A percentile compares a stretch with the other conserved stretches of the same genome.
Conservation (phyloP, 1,140 invertebrate species). For the Drosophila funebris region DNA sequence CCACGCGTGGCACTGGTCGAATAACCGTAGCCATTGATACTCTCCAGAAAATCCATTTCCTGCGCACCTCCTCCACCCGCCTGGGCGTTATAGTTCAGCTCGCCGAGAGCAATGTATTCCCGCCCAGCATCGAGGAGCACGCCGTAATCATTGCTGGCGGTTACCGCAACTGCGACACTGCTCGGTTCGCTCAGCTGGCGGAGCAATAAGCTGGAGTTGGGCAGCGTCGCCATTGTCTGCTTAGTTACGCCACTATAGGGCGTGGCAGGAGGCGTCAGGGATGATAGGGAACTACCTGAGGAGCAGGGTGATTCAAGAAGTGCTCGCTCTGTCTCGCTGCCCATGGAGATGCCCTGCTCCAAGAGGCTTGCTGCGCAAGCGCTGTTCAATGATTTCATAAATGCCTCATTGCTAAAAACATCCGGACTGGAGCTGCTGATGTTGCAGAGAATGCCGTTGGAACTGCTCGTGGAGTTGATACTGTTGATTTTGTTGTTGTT, state of each 20-base stretch:
- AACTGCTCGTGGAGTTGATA: constrained; percentile 14
- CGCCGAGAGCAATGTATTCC: constrained; percentile 69
- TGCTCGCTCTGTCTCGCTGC: constrained; percentile 47
- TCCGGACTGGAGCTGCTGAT: constrained; percentile 39
- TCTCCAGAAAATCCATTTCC: constrained; percentile 72
- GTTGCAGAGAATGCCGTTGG: constrained; percentile 12
- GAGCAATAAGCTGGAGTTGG: constrained; percentile 55
- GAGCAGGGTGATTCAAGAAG: constrained; percentile 77
- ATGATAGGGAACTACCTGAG: constrained; percentile 72
- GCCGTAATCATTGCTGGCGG: constrained; percentile 50
- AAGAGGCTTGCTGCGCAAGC: constrained; percentile 75
- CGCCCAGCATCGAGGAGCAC: constrained; percentile 63
- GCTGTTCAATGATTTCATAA: constrained; percentile 78
- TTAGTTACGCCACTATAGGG: constrained; percentile 56
- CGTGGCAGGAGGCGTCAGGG: constrained; percentile 79
- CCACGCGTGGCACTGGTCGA: constrained; percentile 18
- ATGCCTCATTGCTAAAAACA: constrained; percentile 77
- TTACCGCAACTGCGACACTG: constrained; percentile 3
- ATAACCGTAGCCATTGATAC: constrained; percentile 61
- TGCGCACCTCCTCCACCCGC: constrained; percentile 20
- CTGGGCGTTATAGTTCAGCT: constrained; percentile 53
- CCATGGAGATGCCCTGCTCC: constrained; percentile 60
- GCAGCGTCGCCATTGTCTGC: not conserved
- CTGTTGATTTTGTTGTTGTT: constrained; percentile 4
- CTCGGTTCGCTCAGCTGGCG: constrained; percentile 65